Percentiles rank a stretch among this genome's conserved stretches.
These are phyloP conservation scores for Polydrusus tereticollis DNA, from an alignment of 2,888 invertebrate species.

Conservation along the genomic window DNA sequence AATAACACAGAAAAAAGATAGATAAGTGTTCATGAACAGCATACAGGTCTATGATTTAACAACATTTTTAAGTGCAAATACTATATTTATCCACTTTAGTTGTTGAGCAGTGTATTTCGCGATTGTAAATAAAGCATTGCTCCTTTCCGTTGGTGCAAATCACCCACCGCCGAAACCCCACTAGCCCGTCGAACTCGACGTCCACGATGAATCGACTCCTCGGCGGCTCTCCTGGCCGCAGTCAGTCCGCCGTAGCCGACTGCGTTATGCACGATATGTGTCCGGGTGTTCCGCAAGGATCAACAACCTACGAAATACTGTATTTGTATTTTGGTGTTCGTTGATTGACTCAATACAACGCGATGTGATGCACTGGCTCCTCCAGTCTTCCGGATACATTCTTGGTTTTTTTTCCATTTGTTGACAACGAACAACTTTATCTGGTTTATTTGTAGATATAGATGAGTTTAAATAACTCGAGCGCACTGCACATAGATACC, in stretches of 20 bases:
- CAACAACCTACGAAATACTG: slow-evolving; percentile 37
- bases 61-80: too few relatives aligned
- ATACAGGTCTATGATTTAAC: too few relatives aligned
- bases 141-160: slow-evolving; percentile 28
- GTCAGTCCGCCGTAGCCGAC: slow-evolving; percentile 35
- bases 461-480: slow-evolving; percentile 20
- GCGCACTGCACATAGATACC: slow-evolving; percentile 17
- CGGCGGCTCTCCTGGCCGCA: slow-evolving; percentile 29
- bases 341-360: slow-evolving; percentile 34
- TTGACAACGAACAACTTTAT: slow-evolving; percentile 6
- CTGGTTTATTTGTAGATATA: slow-evolving; percentile 37
- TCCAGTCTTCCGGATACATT: slow-evolving; percentile 19
- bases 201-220: slow-evolving; percentile 26
- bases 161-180: slow-evolving; percentile 18
- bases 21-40: too few relatives aligned
- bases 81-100: too few relatives aligned
- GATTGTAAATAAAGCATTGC: background rate
- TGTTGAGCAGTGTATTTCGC: background rate
- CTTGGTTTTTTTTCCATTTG: slow-evolving; percentile 4
- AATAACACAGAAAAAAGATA: too few relatives aligned
- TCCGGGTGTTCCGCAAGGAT: slow-evolving; percentile 26
- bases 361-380: slow-evolving; percentile 13
- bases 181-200: slow-evolving; percentile 27
- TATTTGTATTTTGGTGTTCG: slow-evolving; percentile 28
- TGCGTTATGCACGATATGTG: slow-evolving; percentile 2